These are phyloP conservation scores for Tetraodon nigroviridis DNA, from an alignment of 2,113 vertebrate genomes.

Conservation along the genomic window DNA sequence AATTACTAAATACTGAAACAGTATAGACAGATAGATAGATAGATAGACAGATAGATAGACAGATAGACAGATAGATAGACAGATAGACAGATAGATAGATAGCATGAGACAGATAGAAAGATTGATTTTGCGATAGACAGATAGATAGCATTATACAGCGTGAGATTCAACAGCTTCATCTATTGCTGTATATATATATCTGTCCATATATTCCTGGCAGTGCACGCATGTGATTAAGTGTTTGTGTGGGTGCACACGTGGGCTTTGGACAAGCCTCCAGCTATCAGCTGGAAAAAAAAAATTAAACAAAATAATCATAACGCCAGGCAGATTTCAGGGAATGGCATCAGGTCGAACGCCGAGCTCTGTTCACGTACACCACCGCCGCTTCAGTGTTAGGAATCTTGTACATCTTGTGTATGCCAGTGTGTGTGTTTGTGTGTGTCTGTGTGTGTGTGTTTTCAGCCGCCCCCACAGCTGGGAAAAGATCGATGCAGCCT, in stretches of 20 bases:
- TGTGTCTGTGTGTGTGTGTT: constrained; percentile 20
- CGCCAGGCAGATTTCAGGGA: constrained; percentile 38
- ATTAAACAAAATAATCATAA: background rate
- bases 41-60: no score
- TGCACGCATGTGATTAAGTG: constrained; percentile 20
- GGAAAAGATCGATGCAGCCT: constrained; percentile 66
- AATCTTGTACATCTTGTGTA: constrained; percentile 14
- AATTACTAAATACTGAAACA: no score
- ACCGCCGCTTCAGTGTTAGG: constrained; percentile 47
- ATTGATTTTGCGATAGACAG: no score
- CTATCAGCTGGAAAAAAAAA: constrained; percentile 28
- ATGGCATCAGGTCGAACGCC: constrained; percentile 35
- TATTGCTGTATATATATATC: no score
- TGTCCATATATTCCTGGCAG: constrained; percentile 26
- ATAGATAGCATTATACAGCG: no score
- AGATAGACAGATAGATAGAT: no score
- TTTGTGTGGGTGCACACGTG: constrained; percentile 27
- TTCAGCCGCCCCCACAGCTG: constrained; percentile 64
- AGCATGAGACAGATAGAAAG: no score
- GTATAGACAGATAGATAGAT: no score
- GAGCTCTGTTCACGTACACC: constrained; percentile 35
- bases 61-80: no score
- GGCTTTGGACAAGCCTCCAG: constrained; percentile 33
- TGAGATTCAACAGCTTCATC: no score
- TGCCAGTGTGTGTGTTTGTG: constrained; percentile 14